Percentiles rank a stretch among this genome's conserved stretches.
Evolutionary conservation across 2,797 vertebrate genomes (phyloP).

Genomic region (Neoniphon sammara): DNA sequence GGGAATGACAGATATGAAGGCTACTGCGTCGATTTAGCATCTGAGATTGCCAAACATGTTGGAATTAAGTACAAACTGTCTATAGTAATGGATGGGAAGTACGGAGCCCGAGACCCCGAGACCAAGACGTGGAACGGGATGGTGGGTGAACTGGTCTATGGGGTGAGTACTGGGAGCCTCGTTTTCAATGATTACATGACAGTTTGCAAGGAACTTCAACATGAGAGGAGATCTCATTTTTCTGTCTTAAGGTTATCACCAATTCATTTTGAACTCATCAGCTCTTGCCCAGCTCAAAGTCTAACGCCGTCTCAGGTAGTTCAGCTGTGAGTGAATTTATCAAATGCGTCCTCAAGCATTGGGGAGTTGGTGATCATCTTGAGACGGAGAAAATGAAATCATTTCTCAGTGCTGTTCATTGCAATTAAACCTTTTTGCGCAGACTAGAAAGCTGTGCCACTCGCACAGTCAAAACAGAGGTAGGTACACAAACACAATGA

Average conservation of each 20-base stretch:
- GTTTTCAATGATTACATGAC: constrained; percentile 79
- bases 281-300: constrained; percentile 76
- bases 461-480: constrained; percentile 73
- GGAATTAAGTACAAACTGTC: constrained; percentile 99
- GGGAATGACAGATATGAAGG: constrained; percentile 99
- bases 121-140: constrained; percentile 99
- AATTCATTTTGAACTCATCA: constrained; percentile 77
- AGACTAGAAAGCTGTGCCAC: constrained; percentile 62
- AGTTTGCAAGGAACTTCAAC: constrained; percentile 87
- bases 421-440: constrained; percentile 76
- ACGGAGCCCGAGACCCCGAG: constrained; percentile 98
- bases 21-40: constrained; percentile 99
- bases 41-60: constrained; percentile 99
- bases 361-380: constrained; percentile 82
- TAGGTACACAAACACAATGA: constrained; percentile 79
- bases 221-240: constrained; percentile 85
- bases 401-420: constrained; percentile 85
- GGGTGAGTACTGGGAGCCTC: constrained; percentile 92
- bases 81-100: constrained; percentile 99
- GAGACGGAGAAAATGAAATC: constrained; percentile 85
- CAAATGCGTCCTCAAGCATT: constrained; percentile 73
- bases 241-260: constrained; percentile 81
- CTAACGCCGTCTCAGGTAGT: constrained; percentile 70
- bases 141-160: constrained; percentile 99
- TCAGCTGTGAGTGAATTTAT: constrained; percentile 78